Percentiles rank a stretch among this genome's conserved stretches.
Evolutionary conservation across 2,797 vertebrate genomes (phyloP).

Genomic region (Onychomys leucogaster): DNA sequence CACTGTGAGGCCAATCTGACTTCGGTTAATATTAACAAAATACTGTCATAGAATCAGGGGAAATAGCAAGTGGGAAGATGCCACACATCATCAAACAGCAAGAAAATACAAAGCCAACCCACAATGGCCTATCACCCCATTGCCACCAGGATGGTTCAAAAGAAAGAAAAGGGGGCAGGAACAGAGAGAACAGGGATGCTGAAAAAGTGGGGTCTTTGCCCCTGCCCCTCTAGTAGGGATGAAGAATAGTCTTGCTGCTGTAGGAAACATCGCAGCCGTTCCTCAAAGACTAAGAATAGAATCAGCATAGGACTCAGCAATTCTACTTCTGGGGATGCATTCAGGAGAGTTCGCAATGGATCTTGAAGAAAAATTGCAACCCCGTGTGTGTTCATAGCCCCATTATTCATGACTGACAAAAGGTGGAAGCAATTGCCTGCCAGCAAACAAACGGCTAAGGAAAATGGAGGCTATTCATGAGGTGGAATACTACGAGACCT

Average conservation of each 20-base stretch:
- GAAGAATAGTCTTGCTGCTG: neutral
- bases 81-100: neutral
- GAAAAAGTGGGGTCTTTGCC: neutral
- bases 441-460: neutral
- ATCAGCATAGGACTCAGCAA: neutral
- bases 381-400: neutral
- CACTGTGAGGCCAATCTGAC: slow-evolving; percentile 17
- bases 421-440: neutral
- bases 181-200: neutral
- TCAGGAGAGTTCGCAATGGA: neutral
- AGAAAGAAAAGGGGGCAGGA: neutral
- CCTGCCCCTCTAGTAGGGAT: neutral
- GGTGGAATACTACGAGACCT: neutral
- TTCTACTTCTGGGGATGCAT: neutral
- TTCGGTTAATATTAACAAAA: neutral
- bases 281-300: slow-evolving; percentile 49
- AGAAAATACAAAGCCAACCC: neutral
- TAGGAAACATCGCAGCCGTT: neutral
- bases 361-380: neutral
- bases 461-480: neutral
- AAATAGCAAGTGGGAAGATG: neutral
- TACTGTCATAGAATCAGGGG: neutral
- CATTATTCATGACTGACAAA: neutral
- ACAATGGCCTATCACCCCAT: neutral
- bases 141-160: neutral